Evolutionary conservation across 2,888 invertebrate genomes (phyloP), one percentile per base, ranked within the genome.

Genomic region (Bembecia ichneumoniformis): DNA sequence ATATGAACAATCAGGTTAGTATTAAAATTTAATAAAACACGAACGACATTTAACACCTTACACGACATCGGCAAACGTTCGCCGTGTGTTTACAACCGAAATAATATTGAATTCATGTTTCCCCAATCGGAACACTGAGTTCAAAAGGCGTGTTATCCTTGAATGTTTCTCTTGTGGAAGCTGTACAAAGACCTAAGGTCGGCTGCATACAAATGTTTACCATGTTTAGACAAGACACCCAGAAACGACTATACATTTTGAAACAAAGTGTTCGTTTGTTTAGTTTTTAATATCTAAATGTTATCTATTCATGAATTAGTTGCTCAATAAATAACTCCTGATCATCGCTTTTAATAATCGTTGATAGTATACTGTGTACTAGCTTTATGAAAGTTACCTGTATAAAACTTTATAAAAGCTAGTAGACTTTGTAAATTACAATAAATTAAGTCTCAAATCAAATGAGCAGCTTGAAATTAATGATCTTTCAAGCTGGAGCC

Each of bases 191-290:
- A 60, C 55, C 57, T 56, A 56, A 51, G 55, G 47, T 57, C 56
- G 51, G 47, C 51, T 40, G 51, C 49, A 57, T 53, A 54, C 54
- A 44, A 52, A 53, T 48, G 7, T 28, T 28, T 51, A 51, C 55
- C 54, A 52, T 53, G 52, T 62, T 58, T 58, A 50, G 56, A 52
- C 54, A 58, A 54, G 55, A 59, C 60, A 62, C 7, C 60, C 62
- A 56, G 54, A 58, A 56, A 54, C 48, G 43, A 51, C 51, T 9
- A 2, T 9, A 28, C 28, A 28, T 28, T 28, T 28, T 28, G 28
- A 28, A 28, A 28, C 9, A 9, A 28, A 9, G 9, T 9, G 28
- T 28, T 28, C 28, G 5, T 28, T 28, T 28, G 28, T 28, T 28
- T 28, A 0, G 2, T 28, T 28, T 28, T 7, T 28, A 28, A 28